Base-by-base conservation (phyloP, 2,888 invertebrate genomes). In the Oeneis ivallda region DNA sequence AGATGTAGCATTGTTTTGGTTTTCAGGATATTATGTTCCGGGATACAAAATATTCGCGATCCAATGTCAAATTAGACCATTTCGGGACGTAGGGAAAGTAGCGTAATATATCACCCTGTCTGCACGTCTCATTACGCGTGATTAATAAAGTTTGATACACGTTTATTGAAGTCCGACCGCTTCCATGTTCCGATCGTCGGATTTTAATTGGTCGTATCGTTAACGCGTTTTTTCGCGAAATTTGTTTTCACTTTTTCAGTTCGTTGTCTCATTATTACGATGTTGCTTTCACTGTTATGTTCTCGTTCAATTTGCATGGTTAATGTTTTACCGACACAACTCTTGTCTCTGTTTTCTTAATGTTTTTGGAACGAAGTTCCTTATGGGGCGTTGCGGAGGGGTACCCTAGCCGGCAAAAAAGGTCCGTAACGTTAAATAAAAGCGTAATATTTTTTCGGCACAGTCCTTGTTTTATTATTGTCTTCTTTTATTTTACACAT, bases 11-110 rank as follows among this genome's bases (percentile, higher is more conserved):
- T 45, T 58, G 34, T n/a, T 13, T 3, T 5, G 19, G 45, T 47
- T 11, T 32, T 19, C 37, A 49, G 34, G 32, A 15, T 17, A 11
- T 37, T 39, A 13, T 37, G 11, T 39, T 26, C 4, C 37, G n/a
- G 19, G n/a, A 50, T 60, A 77, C 77, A 78, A 72, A 71, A 76
- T 77, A 75, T 78, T 72, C 57, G 53, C 37, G 32, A 68, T 61
- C 60, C 15, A 70, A 73, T 76, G 83, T 85, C 85, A 84, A 86
- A 86, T 85, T 82, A 85, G 82, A 82, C 83, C 82, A 79, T 84
- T 86, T 83, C 76, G 75, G 83, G 83, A 79, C 76, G 79, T 76
- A 76, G 83, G 81, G 86, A 88, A 87, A 89, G 86, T 87, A 79
- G 80, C 75, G 71, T 76, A 80, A 87, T 87, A 86, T 84, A 86